phyloP scores from a whole-genome alignment of 2,888 invertebrate genomes.

The Hirtodrosophila cameraria region DNA sequence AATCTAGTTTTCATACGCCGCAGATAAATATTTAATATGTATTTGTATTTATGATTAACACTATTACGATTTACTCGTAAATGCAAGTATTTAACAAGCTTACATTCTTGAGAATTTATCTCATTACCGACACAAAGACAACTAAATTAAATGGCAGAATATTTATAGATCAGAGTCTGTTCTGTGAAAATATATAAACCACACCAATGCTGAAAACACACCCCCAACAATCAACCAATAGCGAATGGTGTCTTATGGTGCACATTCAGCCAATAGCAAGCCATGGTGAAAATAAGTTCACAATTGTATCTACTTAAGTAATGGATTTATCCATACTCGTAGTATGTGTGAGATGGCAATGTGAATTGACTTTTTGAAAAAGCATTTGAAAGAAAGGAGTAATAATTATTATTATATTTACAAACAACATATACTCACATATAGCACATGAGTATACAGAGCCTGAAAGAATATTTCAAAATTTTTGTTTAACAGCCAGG shows the following conservation, averaged over 20 bases:
- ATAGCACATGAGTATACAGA: too few relatives aligned
- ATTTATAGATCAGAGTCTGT: slow-evolving; percentile 4
- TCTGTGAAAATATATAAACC: slow-evolving; percentile 14
- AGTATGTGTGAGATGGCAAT: too few relatives aligned
- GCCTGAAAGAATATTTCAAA: too few relatives aligned
- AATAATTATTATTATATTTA: too few relatives aligned
- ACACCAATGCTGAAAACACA: slow-evolving; percentile 22
- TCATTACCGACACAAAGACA: slow-evolving; percentile 21
- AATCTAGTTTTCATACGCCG: background rate
- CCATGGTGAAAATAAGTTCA: slow-evolving; percentile 26
- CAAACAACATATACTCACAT: too few relatives aligned
- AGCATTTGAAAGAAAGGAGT: too few relatives aligned
- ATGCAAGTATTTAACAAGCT: background rate
- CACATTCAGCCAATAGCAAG: slow-evolving; percentile 27
- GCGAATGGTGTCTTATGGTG: background rate
- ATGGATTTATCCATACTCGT: too few relatives aligned
- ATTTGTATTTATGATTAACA: slow-evolving; percentile 4
- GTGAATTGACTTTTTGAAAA: too few relatives aligned
- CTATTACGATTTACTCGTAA: background rate
- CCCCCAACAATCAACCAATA: slow-evolving; percentile 38
- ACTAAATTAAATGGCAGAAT: slow-evolving; percentile 34
- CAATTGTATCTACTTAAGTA: too few relatives aligned
- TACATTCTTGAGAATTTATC: slow-evolving; percentile 24
- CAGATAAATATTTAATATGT: background rate
- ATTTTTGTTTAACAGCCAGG: too few relatives aligned